Evolutionary conservation across 2,888 invertebrate genomes (phyloP), one percentile per base, ranked within the genome.

Genomic region (Eulithis prunata): DNA sequence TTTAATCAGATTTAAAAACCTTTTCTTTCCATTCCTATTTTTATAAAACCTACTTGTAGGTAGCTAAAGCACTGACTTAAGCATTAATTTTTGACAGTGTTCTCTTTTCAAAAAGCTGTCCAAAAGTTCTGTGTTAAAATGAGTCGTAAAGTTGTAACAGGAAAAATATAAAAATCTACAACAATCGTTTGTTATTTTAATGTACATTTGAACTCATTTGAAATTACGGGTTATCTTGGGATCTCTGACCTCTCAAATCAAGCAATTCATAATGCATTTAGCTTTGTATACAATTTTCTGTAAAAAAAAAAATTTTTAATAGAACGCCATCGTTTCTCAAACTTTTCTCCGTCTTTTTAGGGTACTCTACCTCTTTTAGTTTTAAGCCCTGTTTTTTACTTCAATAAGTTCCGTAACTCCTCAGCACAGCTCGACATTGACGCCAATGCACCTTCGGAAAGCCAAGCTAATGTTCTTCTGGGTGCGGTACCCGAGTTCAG

Each of bases 401-500:
- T 46, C 73, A 80, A 81, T 81, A 74, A 75, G 63, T 64, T 95
- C 96, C 95, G 96, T 97, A 95, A 97, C 96, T 95, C 94, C 97
- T 85, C 93, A 96, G 96, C 94, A 97, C 96, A 97, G 97, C 94
- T 97, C 98, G 89, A 99, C 98, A 83, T 94, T 99, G 94, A 99
- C 99, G 81, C 99, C 99, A 88, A 99, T 99, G 98, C 99, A 99
- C 94, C 97, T 99, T 85, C 96, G 99, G 89, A 99, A 99, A 94
- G 99, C 99, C 76, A 99, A 99, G 95, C 95, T 99, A 94, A 99
- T 99, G 99, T 99, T 99, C 96, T 99, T 99, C 97, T 99, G 98
- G 97, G 99, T 99, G 82, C 96, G 99, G 83, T 99, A 99, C 93
- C 99, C 99, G 70, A 99, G 98, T 91, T 99, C 99, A 71, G 97